Evolutionary conservation across 92 coral and sea anemone species (phyloP), one percentile per base, ranked within the genome.

Genomic region (Porites divaricata): DNA sequence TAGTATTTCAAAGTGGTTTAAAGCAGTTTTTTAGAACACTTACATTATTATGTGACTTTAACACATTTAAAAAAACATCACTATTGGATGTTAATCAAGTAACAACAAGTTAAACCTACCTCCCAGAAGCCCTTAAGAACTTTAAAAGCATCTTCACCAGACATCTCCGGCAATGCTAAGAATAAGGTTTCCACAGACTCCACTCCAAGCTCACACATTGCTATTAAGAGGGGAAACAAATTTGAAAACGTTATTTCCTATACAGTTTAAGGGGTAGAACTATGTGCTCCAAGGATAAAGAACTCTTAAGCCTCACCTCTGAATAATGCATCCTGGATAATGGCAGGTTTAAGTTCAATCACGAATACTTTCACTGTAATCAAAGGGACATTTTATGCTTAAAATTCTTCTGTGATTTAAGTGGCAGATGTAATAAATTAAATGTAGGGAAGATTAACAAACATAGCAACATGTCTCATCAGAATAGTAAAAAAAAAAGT

Each of bases 121-220:
- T 92, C 80, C 99, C 99, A 96, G 77, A 96, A 86, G 25, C 74
- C 86, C 80, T 89, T 89, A 63, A 96, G 79, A 21, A 78, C 86
- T 74, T 90, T 74, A 4, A 96, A 73, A 14, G 81, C 70, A 2
- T 73, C 86, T 14, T 89, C 91, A 28, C 84, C 81, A 16, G 91
- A 81, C 22, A 91, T 89, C 59, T 92, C 94, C 35, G 96, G 96
- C 45, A 95, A 75, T 24, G 98, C 86, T 14, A 95, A 81, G 56
- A 96, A 73, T 63, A 96, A 74, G 0, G 96, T 92, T 51, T 96
- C 99, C 74, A 96, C 91, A 23, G 91, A 94, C 57, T 94, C 93
- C 20, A 96, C 93, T 26, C 99, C 99, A 81, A 96, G 95, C 75
- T 96, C 99, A 74, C 95, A 89, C 96, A 96, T 89, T 19, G 92